A percentile compares a stretch with the other conserved stretches of the same genome.
Evolutionary conservation across 2,888 invertebrate genomes (phyloP).

Genomic region (Cartodere bifasciata): DNA sequence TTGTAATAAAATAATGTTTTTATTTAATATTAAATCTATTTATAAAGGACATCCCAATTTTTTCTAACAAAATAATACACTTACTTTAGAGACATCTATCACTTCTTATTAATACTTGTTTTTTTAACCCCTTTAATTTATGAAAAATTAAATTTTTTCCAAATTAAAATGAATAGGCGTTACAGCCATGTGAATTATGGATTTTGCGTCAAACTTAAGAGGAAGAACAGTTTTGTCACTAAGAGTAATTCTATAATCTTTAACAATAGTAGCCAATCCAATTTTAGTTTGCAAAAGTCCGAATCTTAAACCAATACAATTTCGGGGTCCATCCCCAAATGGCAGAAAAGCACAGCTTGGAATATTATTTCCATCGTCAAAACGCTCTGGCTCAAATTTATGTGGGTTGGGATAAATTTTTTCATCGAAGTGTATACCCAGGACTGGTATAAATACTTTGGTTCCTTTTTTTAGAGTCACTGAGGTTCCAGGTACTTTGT

Average conservation of each 20-base stretch:
- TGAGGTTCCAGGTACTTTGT: conserved; percentile 23
- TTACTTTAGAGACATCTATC: too few relatives aligned
- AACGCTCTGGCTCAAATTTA: conserved; percentile 16
- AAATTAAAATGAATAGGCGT: too few relatives aligned
- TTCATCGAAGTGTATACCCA: conserved; percentile 14
- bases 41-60: too few relatives aligned
- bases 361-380: conserved; percentile 11
- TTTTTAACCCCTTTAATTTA: too few relatives aligned
- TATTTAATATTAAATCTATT: too few relatives aligned
- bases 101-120: too few relatives aligned
- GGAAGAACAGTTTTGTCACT: conserved; percentile 15
- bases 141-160: too few relatives aligned
- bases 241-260: conserved; percentile 17
- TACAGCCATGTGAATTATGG: too few relatives aligned
- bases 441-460: conserved; percentile 22
- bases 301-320: conserved; percentile 24
- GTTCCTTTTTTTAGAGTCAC: conserved; percentile 25
- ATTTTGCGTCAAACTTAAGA: conserved; percentile 14
- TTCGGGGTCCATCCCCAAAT: conserved; percentile 27
- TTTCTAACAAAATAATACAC: too few relatives aligned
- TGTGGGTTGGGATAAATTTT: conserved; percentile 16
- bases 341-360: conserved; percentile 18
- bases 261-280: conserved; percentile 14
- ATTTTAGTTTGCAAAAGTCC: conserved; percentile 14
- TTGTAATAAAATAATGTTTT: too few relatives aligned